Percentiles rank a stretch among this genome's conserved stretches.
Evolutionary conservation across 2,888 invertebrate genomes (phyloP).

Genomic region (Drosophila neoperkinsi): DNA sequence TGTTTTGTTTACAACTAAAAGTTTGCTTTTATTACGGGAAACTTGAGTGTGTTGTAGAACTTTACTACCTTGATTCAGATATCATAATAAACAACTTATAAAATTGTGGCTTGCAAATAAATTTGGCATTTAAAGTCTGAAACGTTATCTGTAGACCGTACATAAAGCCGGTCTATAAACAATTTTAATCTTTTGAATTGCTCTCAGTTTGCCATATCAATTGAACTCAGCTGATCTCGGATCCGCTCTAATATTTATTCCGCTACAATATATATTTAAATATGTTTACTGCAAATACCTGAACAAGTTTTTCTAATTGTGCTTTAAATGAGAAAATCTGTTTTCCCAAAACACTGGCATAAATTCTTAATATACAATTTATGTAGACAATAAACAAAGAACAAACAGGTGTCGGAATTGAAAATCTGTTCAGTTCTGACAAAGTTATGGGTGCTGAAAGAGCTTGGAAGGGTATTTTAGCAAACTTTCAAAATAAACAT

Average conservation of each 20-base stretch:
- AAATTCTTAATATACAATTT: neutral
- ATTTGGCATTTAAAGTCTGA: neutral
- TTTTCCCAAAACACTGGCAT: neutral
- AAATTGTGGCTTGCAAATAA: neutral
- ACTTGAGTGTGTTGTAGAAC: neutral
- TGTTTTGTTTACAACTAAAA: constrained; percentile 10
- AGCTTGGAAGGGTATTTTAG: neutral
- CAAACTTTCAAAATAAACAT: neutral
- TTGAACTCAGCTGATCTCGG: constrained; percentile 2
- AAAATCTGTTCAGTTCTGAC: neutral
- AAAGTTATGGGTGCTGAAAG: neutral
- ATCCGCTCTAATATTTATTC: neutral
- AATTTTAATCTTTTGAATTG: constrained; percentile 6
- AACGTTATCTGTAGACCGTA: constrained; percentile 3
- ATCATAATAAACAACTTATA: neutral
- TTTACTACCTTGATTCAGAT: neutral
- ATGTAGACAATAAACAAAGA: neutral
- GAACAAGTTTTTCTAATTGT: neutral
- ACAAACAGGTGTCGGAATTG: neutral
- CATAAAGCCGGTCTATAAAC: constrained; percentile 1
- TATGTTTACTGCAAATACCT: neutral
- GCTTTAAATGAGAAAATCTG: too few relatives aligned
- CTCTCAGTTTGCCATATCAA: neutral
- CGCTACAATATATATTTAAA: neutral
- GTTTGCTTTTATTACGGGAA: neutral